These are phyloP conservation scores for Poeciliopsis paucimaculata DNA, from an alignment of 2,797 vertebrate species.

Conservation along the genomic window DNA sequence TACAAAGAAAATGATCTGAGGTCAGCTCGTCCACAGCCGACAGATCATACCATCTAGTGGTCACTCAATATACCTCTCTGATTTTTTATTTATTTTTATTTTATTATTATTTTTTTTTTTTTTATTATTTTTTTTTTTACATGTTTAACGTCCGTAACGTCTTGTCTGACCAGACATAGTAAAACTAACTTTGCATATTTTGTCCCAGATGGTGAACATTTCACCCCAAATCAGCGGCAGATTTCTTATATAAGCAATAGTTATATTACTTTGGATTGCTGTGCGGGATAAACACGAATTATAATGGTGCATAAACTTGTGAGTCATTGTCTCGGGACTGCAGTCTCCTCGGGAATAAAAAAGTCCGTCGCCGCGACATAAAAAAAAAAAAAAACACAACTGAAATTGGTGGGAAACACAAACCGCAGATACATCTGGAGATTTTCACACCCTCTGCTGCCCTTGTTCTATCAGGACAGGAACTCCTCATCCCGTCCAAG, in stretches of 20 bases:
- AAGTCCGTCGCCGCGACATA: conserved; percentile 47
- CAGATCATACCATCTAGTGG: conserved; percentile 78
- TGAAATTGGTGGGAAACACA: conserved; percentile 45
- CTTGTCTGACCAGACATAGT: not conserved
- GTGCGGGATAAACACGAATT: not conserved
- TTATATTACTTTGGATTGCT: not conserved
- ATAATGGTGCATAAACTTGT: conserved; percentile 1
- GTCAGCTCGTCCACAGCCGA: conserved; percentile 26
- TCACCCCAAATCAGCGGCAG: not conserved
- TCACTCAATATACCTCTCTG: conserved; percentile 49
- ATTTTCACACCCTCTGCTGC: conserved; percentile 55
- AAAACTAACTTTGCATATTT: not conserved
- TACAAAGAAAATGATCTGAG: not conserved
- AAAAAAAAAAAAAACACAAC: conserved; percentile 39
- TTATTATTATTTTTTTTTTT: conserved; percentile 1
- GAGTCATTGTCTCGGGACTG: conserved; percentile 33
- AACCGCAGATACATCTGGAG: conserved; percentile 72
- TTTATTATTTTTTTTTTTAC: not conserved
- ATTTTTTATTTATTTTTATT: not conserved
- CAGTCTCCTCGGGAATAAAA: conserved; percentile 44
- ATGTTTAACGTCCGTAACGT: not conserved
- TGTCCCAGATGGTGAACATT: not conserved
- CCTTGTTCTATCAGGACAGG: conserved; percentile 46
- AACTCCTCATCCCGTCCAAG: conserved; percentile 51
- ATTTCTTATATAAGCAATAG: not conserved